Conservation (phyloP, 2,888 invertebrate genomes). For the Selenia dentaria region DNA sequence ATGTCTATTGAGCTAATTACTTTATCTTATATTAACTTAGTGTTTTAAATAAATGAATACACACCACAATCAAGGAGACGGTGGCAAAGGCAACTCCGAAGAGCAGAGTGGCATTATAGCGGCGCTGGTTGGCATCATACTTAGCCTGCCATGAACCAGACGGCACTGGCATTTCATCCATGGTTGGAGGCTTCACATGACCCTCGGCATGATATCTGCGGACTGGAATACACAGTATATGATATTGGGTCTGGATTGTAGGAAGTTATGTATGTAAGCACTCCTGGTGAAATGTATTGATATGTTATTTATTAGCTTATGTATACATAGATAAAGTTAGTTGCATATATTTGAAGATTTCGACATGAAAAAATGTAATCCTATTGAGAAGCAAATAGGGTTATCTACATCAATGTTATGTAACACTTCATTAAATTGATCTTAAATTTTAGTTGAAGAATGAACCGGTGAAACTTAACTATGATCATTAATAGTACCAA, state of each 20-base stretch:
- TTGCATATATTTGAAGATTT: too few relatives aligned
- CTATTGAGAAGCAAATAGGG: constrained; percentile 42
- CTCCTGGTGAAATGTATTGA: too few relatives aligned
- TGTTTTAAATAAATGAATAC: too few relatives aligned
- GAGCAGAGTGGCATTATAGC: constrained; percentile 87
- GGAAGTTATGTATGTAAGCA: too few relatives aligned
- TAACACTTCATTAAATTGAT: constrained; percentile 39
- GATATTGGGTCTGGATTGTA: too few relatives aligned
- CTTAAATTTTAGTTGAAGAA: background rate
- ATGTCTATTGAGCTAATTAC: too few relatives aligned
- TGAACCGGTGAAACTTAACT: background rate
- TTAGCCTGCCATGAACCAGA: constrained; percentile 91
- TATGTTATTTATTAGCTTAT: too few relatives aligned
- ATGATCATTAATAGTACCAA: too few relatives aligned
- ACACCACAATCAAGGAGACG: constrained; percentile 75
- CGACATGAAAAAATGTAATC: too few relatives aligned
- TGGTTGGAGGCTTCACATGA: constrained; percentile 76
- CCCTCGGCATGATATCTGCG: constrained; percentile 63
- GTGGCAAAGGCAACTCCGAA: constrained; percentile 82
- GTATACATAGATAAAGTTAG: too few relatives aligned
- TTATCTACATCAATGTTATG: constrained; percentile 60
- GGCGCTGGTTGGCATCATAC: constrained; percentile 86
- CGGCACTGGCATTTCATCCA: constrained; percentile 92
- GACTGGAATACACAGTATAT: constrained; percentile 41
- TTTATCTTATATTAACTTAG: too few relatives aligned